These are phyloP conservation scores for Hycleus phaleratus DNA, from an alignment of 1,140 invertebrate genomes.

Conservation along the genomic window DNA sequence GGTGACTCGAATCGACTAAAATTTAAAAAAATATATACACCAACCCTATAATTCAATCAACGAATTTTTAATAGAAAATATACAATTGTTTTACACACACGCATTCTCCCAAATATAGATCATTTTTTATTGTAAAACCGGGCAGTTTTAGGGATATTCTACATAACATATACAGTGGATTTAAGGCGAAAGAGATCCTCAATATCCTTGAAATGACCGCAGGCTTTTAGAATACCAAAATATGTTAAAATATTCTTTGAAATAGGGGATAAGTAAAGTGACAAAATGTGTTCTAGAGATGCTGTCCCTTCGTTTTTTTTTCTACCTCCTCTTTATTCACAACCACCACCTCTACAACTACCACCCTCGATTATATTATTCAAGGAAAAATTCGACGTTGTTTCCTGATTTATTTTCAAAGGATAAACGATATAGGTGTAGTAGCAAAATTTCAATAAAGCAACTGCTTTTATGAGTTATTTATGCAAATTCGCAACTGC, in stretches of 20 bases:
- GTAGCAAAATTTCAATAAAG: conserved; percentile 9
- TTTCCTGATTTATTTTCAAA: too few species aligned
- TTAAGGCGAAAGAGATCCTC: conserved; percentile 15
- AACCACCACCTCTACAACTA: too few species aligned
- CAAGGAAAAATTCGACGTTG: too few species aligned
- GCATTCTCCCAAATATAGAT: background rate
- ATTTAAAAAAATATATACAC: background rate
- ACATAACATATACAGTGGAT: conserved; percentile 16
- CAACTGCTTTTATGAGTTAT: conserved; percentile 27
- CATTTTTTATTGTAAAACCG: conserved; percentile 9
- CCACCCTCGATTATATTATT: too few species aligned
- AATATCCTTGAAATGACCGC: conserved; percentile 20
- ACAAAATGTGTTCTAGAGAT: conserved; percentile 18
- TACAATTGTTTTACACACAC: background rate
- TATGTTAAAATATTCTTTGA: conserved; percentile 19
- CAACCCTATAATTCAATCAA: background rate
- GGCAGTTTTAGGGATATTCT: conserved; percentile 14
- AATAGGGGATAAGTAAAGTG: conserved; percentile 22
- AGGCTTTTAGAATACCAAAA: conserved; percentile 20
- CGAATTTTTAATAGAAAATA: background rate
- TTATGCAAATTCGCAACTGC: conserved; percentile 35
- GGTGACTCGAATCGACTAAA: background rate
- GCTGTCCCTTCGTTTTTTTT: conserved; percentile 2
- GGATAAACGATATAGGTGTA: too few species aligned
- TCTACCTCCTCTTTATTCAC: too few species aligned